A percentile compares a stretch with the other conserved stretches of the same genome.
Conservation (phyloP, 1,140 invertebrate species). For the Piezodorus guildinii region DNA sequence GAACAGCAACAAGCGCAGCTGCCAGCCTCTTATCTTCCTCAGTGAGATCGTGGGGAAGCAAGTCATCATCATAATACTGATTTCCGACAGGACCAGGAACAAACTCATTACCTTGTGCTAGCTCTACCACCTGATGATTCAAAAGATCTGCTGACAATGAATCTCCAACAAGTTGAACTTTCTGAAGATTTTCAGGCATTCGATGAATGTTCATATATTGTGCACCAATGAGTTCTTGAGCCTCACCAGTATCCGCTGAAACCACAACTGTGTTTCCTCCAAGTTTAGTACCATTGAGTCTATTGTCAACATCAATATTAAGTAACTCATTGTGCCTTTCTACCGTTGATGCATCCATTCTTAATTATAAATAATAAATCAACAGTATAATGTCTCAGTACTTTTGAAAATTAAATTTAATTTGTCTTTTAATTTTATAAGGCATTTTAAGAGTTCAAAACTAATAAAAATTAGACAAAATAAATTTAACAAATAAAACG, state of each 20-base stretch:
- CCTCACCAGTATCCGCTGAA: constrained; percentile 16
- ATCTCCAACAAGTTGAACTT: constrained; percentile 35
- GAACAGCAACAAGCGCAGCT: constrained; percentile 40
- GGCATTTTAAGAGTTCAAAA: too few species aligned
- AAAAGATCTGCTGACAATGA: constrained; percentile 36
- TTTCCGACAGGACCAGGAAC: constrained; percentile 33
- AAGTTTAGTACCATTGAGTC: constrained; percentile 12
- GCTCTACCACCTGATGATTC: constrained; percentile 39
- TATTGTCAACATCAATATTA: constrained; percentile 8
- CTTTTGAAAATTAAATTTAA: too few species aligned
- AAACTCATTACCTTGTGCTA: constrained; percentile 36
- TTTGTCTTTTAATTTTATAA: too few species aligned
- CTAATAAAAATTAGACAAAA: too few species aligned
- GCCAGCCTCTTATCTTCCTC: constrained; percentile 41
- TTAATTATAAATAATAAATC: background rate
- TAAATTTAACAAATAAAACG: background rate
- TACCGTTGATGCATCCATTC: constrained; percentile 17
- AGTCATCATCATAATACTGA: constrained; percentile 40
- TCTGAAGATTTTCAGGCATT: constrained; percentile 34
- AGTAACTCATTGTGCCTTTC: constrained; percentile 18
- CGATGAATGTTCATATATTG: constrained; percentile 40
- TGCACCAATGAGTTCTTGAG: constrained; percentile 29
- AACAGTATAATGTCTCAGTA: too few species aligned
- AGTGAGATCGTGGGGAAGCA: constrained; percentile 36
- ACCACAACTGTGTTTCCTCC: constrained; percentile 6